A percentile compares a stretch with the other conserved stretches of the same genome.
Evolutionary conservation across 2,797 vertebrate species (phyloP).

Genomic region (Phalanger gymnotis): DNA sequence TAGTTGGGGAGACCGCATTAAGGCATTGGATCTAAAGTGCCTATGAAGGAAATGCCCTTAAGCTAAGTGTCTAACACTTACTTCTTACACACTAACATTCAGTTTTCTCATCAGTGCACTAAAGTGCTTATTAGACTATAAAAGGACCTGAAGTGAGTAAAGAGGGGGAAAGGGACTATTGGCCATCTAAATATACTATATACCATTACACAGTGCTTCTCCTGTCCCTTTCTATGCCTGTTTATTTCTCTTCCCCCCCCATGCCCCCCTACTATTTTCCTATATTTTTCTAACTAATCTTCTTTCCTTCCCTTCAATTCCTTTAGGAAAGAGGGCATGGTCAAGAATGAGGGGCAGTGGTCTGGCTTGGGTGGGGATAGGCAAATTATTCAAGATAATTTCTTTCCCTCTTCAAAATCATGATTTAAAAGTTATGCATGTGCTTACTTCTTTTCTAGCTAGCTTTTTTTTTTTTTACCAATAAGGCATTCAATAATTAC

Average conservation of each 20-base stretch:
- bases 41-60: background rate
- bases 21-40: background rate
- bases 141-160: background rate
- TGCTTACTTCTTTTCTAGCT: conserved; percentile 27
- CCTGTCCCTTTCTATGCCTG: background rate
- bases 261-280: background rate
- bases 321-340: background rate
- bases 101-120: background rate
- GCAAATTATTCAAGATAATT: conserved; percentile 2
- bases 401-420: background rate
- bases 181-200: background rate
- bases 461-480: conserved; percentile 29
- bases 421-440: background rate
- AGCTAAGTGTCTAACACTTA: background rate
- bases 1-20: background rate
- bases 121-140: background rate
- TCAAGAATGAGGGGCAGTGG: background rate
- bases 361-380: background rate
- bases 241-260: background rate
- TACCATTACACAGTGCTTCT: background rate
- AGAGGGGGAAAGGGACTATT: background rate
- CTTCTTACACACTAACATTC: background rate
- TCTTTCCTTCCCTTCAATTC: background rate
- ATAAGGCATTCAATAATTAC: background rate
- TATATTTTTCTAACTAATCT: background rate